phyloP scores from a whole-genome alignment of 1,140 invertebrate genomes.

The Aphelinus atriplicis region DNA sequence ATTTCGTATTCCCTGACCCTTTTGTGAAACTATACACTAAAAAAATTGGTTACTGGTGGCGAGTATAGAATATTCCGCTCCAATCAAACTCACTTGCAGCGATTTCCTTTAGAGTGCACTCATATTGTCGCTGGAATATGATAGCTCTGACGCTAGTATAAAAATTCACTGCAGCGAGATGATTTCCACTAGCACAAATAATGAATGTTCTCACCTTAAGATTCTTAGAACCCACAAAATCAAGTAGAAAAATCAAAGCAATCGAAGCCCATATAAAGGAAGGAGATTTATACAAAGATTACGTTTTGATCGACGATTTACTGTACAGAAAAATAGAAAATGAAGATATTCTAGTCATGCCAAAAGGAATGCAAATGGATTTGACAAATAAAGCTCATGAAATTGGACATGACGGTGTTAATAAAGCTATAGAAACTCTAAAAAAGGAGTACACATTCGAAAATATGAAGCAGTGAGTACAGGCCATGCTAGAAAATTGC shows the following conservation, averaged over 20 bases:
- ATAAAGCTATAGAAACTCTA: conserved; percentile 30
- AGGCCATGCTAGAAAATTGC: conserved; percentile 32
- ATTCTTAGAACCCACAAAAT: too few species aligned
- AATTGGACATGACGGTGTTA: conserved; percentile 39
- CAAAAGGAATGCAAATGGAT: conserved; percentile 41
- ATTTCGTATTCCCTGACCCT: too few species aligned
- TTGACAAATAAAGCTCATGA: conserved; percentile 38
- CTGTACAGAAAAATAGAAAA: conserved; percentile 19
- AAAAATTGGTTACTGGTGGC: too few species aligned
- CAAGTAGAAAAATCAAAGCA: background rate
- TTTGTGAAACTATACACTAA: too few species aligned
- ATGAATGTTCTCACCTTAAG: too few species aligned
- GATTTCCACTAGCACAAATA: too few species aligned
- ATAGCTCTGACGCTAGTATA: too few species aligned
- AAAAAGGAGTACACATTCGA: conserved; percentile 31
- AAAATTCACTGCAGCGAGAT: too few species aligned
- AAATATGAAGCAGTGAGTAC: conserved; percentile 29
- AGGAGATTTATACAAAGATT: conserved; percentile 17
- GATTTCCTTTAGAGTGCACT: too few species aligned
- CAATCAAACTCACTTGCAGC: too few species aligned
- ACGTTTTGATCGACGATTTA: conserved; percentile 3
- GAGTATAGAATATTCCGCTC: too few species aligned
- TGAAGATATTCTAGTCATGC: conserved; percentile 42
- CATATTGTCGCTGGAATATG: too few species aligned
- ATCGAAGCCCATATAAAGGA: background rate